Evolutionary conservation across 2,888 invertebrate genomes (phyloP).

Genomic region (Caradrina clavipalpis): DNA sequence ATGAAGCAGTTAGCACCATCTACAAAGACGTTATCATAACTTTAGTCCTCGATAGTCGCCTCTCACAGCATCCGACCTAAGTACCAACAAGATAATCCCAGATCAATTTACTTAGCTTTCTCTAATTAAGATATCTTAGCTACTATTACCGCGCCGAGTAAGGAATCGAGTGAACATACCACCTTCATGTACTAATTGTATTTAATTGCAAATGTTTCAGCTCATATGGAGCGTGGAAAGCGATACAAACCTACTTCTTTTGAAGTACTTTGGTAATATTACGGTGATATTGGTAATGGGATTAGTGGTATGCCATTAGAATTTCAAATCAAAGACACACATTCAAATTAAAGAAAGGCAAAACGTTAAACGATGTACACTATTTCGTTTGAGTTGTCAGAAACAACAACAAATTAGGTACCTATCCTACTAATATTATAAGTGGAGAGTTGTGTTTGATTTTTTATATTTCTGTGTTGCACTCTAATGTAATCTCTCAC

Average conservation of each 20-base stretch:
- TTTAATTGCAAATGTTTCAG: constrained; percentile 49
- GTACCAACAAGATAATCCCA: constrained; percentile 41
- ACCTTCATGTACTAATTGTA: constrained; percentile 42
- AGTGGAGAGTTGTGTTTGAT: too few species aligned
- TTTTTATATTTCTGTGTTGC: too few species aligned
- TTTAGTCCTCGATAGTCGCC: constrained; percentile 1
- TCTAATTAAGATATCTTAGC: constrained; percentile 53
- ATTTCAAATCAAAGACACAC: background rate
- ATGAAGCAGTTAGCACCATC: constrained; percentile 12
- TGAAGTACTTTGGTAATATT: constrained; percentile 26
- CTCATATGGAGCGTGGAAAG: constrained; percentile 57
- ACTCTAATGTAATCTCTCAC: too few species aligned
- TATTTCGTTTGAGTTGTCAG: too few species aligned
- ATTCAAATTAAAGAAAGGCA: background rate
- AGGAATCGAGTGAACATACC: constrained; percentile 28
- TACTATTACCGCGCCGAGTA: constrained; percentile 19
- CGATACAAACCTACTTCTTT: constrained; percentile 25
- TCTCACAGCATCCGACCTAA: constrained; percentile 15
- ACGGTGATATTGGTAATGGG: constrained; percentile 10
- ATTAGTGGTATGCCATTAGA: constrained; percentile 3
- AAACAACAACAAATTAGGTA: too few species aligned
- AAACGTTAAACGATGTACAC: background rate
- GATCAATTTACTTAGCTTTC: constrained; percentile 53
- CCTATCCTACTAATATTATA: too few species aligned
- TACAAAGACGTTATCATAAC: constrained; percentile 13